phyloP scores from a whole-genome alignment of 2,888 invertebrate species.

The Calameuta idolon region DNA sequence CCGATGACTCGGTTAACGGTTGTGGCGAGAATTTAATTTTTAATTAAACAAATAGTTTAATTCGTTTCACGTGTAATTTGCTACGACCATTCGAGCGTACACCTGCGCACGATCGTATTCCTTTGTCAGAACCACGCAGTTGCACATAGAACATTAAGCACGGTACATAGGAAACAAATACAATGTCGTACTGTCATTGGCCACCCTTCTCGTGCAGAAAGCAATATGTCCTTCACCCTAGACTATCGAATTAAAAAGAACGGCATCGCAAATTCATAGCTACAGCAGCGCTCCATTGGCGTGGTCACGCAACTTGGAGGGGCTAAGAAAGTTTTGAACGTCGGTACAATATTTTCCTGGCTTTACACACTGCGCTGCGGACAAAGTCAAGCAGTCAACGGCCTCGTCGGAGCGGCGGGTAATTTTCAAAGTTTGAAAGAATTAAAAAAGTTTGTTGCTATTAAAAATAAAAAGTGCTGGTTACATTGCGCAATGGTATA shows the following conservation, averaged over 20 bases:
- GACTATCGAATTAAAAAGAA: conserved; percentile 45
- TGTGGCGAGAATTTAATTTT: conserved; percentile 45
- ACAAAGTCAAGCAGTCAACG: not conserved
- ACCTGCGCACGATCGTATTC: conserved; percentile 52
- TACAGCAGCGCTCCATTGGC: conserved; percentile 29
- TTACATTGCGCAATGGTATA: not conserved
- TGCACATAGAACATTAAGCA: conserved; percentile 42
- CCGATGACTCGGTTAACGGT: not conserved
- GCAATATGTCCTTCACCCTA: conserved; percentile 39
- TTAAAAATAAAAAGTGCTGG: not conserved
- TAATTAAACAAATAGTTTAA: conserved; percentile 52
- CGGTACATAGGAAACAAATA: conserved; percentile 57
- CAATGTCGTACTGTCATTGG: conserved; percentile 29
- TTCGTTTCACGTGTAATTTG: conserved; percentile 52
- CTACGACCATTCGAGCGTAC: conserved; percentile 39
- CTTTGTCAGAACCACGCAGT: conserved; percentile 15
- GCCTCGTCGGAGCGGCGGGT: not conserved
- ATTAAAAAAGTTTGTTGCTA: not conserved
- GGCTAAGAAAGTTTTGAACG: not conserved
- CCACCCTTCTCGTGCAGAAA: conserved; percentile 22
- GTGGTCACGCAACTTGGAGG: not conserved
- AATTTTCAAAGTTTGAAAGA: not conserved
- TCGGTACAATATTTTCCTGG: not conserved
- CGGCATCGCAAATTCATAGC: conserved; percentile 43
- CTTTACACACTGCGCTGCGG: not conserved